phyloP scores from a whole-genome alignment of 2,113 vertebrate genomes.

The Dissostichus mawsoni region DNA sequence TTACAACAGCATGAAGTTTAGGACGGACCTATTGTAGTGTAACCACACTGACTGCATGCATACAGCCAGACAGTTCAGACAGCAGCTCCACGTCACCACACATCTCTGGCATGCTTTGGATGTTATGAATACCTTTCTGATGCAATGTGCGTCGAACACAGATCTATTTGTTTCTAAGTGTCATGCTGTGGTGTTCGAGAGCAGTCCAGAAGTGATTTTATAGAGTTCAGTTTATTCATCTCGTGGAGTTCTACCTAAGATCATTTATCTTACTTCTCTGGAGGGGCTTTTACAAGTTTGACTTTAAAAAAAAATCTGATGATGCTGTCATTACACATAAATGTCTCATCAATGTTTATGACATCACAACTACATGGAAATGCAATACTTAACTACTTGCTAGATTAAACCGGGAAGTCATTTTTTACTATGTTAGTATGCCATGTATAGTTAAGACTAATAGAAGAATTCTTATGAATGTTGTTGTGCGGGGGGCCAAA shows the following conservation, averaged over 20 bases:
- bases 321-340: too few species aligned
- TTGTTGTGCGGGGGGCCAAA: too few species aligned
- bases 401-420: too few species aligned
- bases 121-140: constrained; percentile 18
- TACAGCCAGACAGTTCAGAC: neutral
- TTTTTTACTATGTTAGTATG: too few species aligned
- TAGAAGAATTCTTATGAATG: too few species aligned
- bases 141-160: neutral
- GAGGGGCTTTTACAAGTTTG: too few species aligned
- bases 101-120: neutral
- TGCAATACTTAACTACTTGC: too few species aligned
- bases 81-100: neutral
- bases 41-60: neutral
- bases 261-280: too few species aligned
- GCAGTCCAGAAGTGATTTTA: neutral
- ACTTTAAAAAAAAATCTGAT: too few species aligned
- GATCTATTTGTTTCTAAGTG: neutral
- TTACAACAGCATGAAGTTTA: neutral
- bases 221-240: neutral
- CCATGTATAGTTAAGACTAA: too few species aligned
- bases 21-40: neutral
- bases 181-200: neutral
- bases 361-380: too few species aligned
- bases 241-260: neutral
- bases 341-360: too few species aligned